Base-by-base conservation (phyloP, 2,113 vertebrate species). In the Mesembrinibis cayennensis region DNA sequence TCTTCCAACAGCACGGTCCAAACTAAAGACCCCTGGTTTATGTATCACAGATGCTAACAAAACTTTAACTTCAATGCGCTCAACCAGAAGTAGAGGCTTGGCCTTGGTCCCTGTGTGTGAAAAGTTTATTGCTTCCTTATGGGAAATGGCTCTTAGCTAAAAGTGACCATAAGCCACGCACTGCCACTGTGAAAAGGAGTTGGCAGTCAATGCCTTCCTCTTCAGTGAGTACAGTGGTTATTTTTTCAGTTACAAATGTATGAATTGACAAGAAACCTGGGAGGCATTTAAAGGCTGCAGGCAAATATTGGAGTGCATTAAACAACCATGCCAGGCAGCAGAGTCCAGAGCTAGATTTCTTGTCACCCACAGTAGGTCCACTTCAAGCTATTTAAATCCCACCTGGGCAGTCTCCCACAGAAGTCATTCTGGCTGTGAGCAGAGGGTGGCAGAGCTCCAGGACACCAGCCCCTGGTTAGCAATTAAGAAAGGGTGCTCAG, bases 211-310 rank as follows among this genome's bases (percentile, higher is more conserved):
- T 26, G 30, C 72, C 52, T 83, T 36, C 71, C 82, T 66, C 72
- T 5, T 47, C 72, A 26, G 44, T 16, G 36, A 45, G 6, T 7
- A 26, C 5, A 3, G 71, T 1, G 0, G 8, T n/a, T 22, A 6
- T 38, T 52, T 27, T 59, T 23, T 20, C 56, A 50, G 65, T 3
- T 52, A 15, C 40, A 61, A 45, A 71, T 7, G 10, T 2, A 7
- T 0, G 66, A 76, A 40, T 9, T 29, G 86, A 42, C 55, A 61
- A 27, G 82, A 38, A 49, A 9, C 50, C 23, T 38, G 59, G 34
- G 74, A 67, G 67, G 29, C 13, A 26, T 44, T 38, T 40, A 42
- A 72, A 85, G 32, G 50, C 65, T 50, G 50, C 36, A 50, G 44
- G 50, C 58, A 65, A 71, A 27, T 18, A 4, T 1, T 49, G 50